Base-by-base conservation (phyloP, 2,797 vertebrate genomes). In the Acanthurus lineatus region DNA sequence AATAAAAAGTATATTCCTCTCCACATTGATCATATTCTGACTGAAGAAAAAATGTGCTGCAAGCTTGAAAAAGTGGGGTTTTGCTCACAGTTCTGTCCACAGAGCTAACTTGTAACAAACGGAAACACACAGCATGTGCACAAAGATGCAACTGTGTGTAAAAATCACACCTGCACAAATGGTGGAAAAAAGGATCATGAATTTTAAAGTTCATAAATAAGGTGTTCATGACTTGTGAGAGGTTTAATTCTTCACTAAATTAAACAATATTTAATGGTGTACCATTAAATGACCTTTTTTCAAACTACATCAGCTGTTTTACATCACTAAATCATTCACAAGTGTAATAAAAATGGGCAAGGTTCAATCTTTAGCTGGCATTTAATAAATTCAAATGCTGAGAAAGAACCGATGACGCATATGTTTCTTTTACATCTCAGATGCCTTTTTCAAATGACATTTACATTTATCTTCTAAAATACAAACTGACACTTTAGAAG, bases 1-100 rank as follows among this genome's bases (percentile, higher is more conserved):
- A 67, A 74, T 77, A 72, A 79, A 82, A 67, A 73, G 80, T 66
- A 16, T 4, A 38, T 64, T 73, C 52, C 47, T 59, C 51, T 81
- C 51, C 28, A 1, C 3, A 74, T 59, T 1, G 16, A 69, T 73
- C 14, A 25, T 15, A 64, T 60, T 84, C 68, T 47, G 19, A 77
- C 67, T 20, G 32, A 61, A 53, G 19, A 73, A 47, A 72, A 66
- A 20, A 11, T 56, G 12, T 11, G 11, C 12, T 40, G 16, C 22
- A n/a, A 52, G 56, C 69, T 16, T 69, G 22, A 12, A 54, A 52
- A 56, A 53, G 47, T 40, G 1, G 35, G 32, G 28, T 76, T 76
- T 80, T 38, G 62, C 12, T 63, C 58, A 16, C 10, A 4, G 45
- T 47, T 56, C 57, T 52, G 48, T 67, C 63, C 42, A 20, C 15